Evolutionary conservation across 1,140 invertebrate species (phyloP).

Genomic region (fruit fly (Drosophila melanogaster)): DNA sequence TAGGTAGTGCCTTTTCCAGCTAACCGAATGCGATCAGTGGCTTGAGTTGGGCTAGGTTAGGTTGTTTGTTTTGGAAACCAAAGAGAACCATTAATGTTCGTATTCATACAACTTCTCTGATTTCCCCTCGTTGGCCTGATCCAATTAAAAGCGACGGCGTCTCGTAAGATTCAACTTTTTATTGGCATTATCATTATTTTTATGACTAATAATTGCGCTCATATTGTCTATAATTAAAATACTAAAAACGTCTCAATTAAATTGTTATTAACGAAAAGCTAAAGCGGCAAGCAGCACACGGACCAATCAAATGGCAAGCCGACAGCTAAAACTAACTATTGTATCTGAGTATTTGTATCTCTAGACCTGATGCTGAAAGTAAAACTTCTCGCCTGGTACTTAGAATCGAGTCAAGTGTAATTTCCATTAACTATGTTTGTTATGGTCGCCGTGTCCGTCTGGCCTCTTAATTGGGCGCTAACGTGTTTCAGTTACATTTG

Average conservation of each 20-base stretch:
- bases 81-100: neutral
- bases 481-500: slow-evolving; percentile 81
- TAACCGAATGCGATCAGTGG: slow-evolving; percentile 44
- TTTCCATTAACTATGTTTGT: slow-evolving; percentile 77
- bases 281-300: slow-evolving; percentile 55
- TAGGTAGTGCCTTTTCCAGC: slow-evolving; percentile 30
- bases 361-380: slow-evolving; percentile 51
- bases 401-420: slow-evolving; percentile 74
- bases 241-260: slow-evolving; percentile 80
- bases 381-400: slow-evolving; percentile 50
- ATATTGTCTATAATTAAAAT: slow-evolving; percentile 81
- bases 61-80: slow-evolving; percentile 7
- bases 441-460: slow-evolving; percentile 65
- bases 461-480: slow-evolving; percentile 78
- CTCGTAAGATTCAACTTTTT: slow-evolving; percentile 56
- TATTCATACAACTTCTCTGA: neutral
- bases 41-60: slow-evolving; percentile 34
- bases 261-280: slow-evolving; percentile 76
- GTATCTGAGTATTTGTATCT: slow-evolving; percentile 14
- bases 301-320: slow-evolving; percentile 47
- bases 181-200: slow-evolving; percentile 78
- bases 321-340: slow-evolving; percentile 57
- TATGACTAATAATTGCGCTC: slow-evolving; percentile 79
- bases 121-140: slow-evolving; percentile 32
- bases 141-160: slow-evolving; percentile 61